Evolutionary conservation across 1,140 invertebrate genomes (phyloP).

Genomic region (Habropoda laboriosa): DNA sequence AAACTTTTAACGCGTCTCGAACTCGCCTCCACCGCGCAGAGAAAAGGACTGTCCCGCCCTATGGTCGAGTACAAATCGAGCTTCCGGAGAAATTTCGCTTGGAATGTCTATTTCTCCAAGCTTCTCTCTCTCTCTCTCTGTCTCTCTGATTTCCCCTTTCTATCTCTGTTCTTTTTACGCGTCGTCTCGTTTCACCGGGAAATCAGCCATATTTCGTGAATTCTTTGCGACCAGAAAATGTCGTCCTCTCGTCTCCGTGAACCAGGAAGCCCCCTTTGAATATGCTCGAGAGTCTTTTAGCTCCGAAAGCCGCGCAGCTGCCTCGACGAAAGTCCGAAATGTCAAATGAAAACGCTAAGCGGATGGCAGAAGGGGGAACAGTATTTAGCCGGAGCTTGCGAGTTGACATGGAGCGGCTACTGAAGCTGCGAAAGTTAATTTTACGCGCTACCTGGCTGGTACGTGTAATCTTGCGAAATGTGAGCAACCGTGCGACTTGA

Average conservation of each 20-base stretch:
- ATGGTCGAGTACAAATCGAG: slow-evolving; percentile 36
- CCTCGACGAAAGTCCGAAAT: background rate
- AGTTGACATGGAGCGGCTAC: background rate
- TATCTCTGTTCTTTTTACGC: background rate
- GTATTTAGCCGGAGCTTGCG: background rate
- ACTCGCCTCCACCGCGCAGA: slow-evolving; percentile 26
- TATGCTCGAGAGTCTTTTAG: slow-evolving; percentile 14
- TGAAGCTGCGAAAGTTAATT: background rate
- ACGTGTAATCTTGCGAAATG: background rate
- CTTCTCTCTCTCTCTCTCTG: background rate
- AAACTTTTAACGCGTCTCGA: slow-evolving; percentile 66
- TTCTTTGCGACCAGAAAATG: slow-evolving; percentile 26
- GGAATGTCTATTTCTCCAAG: slow-evolving; percentile 32
- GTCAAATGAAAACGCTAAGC: slow-evolving; percentile 18
- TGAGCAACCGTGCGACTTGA: background rate
- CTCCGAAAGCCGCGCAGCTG: background rate
- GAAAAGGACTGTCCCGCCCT: slow-evolving; percentile 35
- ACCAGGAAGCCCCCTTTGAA: slow-evolving; percentile 11
- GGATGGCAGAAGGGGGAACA: too few species aligned
- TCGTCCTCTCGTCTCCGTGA: background rate
- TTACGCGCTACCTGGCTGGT: background rate
- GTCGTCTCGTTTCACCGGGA: background rate
- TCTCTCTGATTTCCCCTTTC: background rate
- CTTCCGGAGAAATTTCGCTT: slow-evolving; percentile 22
- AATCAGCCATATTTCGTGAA: slow-evolving; percentile 49